Conservation (phyloP, 1,140 invertebrate species). For the Reticulitermes speratus region DNA sequence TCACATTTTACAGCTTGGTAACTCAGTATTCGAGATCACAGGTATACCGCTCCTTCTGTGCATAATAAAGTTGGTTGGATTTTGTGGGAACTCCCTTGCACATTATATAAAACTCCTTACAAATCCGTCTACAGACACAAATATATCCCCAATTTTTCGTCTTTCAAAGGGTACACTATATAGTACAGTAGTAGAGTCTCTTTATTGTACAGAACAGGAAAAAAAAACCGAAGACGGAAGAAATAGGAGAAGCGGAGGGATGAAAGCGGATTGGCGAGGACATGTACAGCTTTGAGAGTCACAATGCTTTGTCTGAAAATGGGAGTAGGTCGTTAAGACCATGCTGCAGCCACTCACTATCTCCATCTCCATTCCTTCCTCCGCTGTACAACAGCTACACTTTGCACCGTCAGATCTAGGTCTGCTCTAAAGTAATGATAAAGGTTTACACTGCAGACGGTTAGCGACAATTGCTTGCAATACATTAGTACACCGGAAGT, state of each 20-base stretch:
- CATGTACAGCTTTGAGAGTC: background rate
- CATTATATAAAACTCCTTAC: no score
- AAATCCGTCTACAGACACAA: background rate
- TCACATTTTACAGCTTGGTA: no score
- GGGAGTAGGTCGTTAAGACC: no score
- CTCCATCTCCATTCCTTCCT: background rate
- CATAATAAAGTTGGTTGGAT: no score
- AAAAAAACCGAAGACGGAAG: background rate
- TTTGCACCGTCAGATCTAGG: no score
- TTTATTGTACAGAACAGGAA: background rate
- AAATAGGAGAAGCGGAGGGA: background rate
- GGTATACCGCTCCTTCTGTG: no score
- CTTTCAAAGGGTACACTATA: background rate
- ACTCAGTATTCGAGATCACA: no score
- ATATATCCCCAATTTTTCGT: background rate
- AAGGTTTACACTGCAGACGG: no score
- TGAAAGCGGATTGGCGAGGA: slow-evolving; percentile 1
- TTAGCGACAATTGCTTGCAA: no score
- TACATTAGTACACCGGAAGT: no score
- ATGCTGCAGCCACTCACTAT: background rate
- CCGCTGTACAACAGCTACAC: background rate
- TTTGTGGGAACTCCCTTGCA: no score
- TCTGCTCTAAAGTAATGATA: no score
- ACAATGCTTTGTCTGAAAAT: background rate
- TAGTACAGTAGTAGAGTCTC: background rate